Percentiles rank a stretch among this genome's conserved stretches.
Conservation (phyloP, 2,797 vertebrate genomes). For the Squalus acanthias region DNA sequence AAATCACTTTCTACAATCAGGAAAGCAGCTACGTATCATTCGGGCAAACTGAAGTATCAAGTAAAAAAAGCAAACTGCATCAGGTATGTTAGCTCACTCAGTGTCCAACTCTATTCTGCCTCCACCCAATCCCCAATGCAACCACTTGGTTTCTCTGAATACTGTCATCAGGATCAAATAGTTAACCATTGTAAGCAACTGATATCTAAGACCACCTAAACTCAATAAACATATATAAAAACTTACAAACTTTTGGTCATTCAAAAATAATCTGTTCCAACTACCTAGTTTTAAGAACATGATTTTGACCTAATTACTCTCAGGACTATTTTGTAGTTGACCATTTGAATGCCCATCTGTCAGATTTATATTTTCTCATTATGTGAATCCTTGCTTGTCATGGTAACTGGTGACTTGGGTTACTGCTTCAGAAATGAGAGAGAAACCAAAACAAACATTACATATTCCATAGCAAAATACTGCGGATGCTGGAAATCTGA, state of each 20-base stretch:
- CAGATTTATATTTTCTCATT: constrained; percentile 59
- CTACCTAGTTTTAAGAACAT: background rate
- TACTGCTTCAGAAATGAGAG: constrained; percentile 57
- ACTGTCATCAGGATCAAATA: background rate
- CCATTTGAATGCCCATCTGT: constrained; percentile 50
- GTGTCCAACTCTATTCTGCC: background rate
- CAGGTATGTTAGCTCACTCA: background rate
- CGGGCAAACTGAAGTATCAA: background rate
- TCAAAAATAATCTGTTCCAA: background rate
- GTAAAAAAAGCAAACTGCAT: too few relatives aligned
- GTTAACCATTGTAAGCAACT: background rate
- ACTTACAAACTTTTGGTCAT: background rate
- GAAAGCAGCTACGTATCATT: background rate
- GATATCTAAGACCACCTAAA: background rate
- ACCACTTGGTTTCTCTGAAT: background rate
- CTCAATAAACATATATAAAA: background rate
- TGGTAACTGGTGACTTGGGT: constrained; percentile 57
- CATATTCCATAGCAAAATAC: too few relatives aligned
- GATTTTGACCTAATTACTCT: background rate
- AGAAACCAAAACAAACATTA: constrained; percentile 39
- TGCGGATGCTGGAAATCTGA: too few relatives aligned
- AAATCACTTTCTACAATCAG: background rate
- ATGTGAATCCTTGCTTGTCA: constrained; percentile 59
- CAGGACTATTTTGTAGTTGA: background rate
- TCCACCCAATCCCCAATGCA: background rate